Percentiles rank a stretch among this genome's conserved stretches.
Conservation (phyloP, 1,140 invertebrate species). For the Euura saliciscinereae region DNA sequence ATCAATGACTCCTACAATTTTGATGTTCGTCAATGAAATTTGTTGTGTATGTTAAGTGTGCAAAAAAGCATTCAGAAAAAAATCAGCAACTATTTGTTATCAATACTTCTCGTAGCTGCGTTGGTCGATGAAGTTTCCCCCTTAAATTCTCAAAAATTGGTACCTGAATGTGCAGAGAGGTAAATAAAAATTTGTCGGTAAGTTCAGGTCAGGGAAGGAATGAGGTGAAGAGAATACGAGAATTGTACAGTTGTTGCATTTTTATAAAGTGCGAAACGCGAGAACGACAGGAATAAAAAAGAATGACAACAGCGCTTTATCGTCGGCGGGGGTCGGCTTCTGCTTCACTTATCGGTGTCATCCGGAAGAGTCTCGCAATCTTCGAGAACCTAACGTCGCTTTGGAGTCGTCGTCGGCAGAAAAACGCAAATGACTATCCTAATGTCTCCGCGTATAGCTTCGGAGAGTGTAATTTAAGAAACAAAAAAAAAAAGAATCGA, state of each 20-base stretch:
- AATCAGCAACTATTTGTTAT: no score
- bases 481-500: no score
- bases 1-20: no score
- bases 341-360: not conserved
- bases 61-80: not conserved
- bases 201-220: no score
- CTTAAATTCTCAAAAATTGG: not conserved
- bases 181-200: not conserved
- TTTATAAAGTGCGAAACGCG: not conserved
- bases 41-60: not conserved
- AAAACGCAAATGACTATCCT: no score
- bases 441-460: no score
- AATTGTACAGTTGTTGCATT: not conserved
- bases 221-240: not conserved
- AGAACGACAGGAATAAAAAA: not conserved
- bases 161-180: not conserved
- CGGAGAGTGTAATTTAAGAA: no score
- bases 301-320: conserved; percentile 12
- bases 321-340: not conserved
- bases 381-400: not conserved
- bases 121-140: not conserved
- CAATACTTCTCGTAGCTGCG: no score
- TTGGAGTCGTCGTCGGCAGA: no score
- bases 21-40: not conserved
- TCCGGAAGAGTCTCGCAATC: not conserved